Evolutionary conservation across 2,888 invertebrate species (phyloP).

Genomic region (Dioctria linearis): DNA sequence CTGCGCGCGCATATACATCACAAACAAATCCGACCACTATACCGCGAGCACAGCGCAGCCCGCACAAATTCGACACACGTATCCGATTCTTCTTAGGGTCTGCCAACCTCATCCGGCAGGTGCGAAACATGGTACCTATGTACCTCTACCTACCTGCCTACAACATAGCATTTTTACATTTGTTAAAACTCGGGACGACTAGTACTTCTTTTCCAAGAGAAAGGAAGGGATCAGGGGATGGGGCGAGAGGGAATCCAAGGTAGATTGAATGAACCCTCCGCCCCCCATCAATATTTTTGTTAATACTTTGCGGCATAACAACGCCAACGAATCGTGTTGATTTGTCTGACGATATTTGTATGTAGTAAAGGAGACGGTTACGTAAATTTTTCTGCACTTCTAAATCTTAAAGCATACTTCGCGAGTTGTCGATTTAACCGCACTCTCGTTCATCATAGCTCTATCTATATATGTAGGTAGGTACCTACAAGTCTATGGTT

Average conservation of each 20-base stretch:
- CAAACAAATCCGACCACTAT: slow-evolving; percentile 16
- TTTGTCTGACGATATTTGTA: background rate
- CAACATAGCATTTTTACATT: too few relatives aligned
- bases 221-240: too few relatives aligned
- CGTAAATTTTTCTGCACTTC: slow-evolving; percentile 10
- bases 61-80: slow-evolving; percentile 29
- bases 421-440: background rate
- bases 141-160: background rate
- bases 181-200: too few relatives aligned
- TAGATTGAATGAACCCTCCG: background rate
- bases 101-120: slow-evolving; percentile 27
- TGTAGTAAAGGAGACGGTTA: background rate
- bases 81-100: background rate
- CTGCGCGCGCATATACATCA: slow-evolving; percentile 23
- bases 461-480: too few relatives aligned
- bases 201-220: too few relatives aligned
- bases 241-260: too few relatives aligned
- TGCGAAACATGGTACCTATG: slow-evolving; percentile 21
- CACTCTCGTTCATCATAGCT: too few relatives aligned
- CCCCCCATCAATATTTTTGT: too few relatives aligned
- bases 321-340: too few relatives aligned
- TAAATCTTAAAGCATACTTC: background rate
- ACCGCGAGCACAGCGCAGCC: too few relatives aligned
- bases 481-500: too few relatives aligned
- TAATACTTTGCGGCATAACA: background rate